phyloP scores from a whole-genome alignment of 2,888 invertebrate genomes.

The Spialia ferax region DNA sequence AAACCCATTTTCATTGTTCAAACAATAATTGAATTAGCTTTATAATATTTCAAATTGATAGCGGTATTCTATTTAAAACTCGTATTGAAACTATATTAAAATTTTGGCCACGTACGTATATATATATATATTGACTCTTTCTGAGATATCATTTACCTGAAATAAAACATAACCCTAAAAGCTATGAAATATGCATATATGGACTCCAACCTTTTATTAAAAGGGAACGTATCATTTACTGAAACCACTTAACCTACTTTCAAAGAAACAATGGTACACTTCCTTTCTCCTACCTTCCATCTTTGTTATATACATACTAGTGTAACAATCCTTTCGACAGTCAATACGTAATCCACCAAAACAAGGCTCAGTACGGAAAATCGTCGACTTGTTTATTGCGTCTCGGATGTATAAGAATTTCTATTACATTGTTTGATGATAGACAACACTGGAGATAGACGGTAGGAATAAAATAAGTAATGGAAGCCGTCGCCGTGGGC shows the following conservation, averaged over 20 bases:
- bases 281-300: neutral
- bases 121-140: too few relatives aligned
- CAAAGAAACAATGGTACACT: neutral
- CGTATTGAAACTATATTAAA: too few relatives aligned
- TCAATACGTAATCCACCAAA: slow-evolving; percentile 1
- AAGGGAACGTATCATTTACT: neutral
- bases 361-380: slow-evolving; percentile 34
- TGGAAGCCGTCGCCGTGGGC: slow-evolving; percentile 61
- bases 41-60: too few relatives aligned
- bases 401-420: slow-evolving; percentile 48
- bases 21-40: neutral
- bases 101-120: too few relatives aligned
- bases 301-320: too few relatives aligned
- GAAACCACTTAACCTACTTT: slow-evolving; percentile 17
- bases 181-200: neutral
- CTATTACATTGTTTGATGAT: slow-evolving; percentile 47
- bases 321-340: neutral
- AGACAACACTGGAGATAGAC: slow-evolving; percentile 49
- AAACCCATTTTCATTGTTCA: neutral
- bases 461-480: slow-evolving; percentile 59
- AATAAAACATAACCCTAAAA: too few relatives aligned
- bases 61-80: too few relatives aligned
- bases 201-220: neutral
- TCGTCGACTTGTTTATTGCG: slow-evolving; percentile 50
- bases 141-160: too few relatives aligned